Evolutionary conservation across 2,888 invertebrate species (phyloP), one percentile per base, ranked within the genome.

Genomic region (Villa cingulata): DNA sequence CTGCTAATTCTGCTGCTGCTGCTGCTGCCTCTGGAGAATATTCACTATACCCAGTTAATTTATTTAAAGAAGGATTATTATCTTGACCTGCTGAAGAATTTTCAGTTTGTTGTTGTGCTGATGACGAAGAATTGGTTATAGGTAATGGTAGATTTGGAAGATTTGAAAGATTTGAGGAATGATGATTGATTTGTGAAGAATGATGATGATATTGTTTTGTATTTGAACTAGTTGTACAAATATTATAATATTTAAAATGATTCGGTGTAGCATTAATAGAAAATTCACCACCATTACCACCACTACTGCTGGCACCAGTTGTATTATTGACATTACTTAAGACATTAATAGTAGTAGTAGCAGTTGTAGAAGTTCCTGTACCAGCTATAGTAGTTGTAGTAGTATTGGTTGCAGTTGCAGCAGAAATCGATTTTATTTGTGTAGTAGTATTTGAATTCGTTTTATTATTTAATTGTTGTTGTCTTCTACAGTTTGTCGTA

Each of bases 401-500:
- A 16, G n/a, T 16, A 36, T 36, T 14, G 5, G 14, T 6, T 7
- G 2, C 9, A 15, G 45, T n/a, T 20, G 50, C 29, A 36, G 7
- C 16, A 16, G 36, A 46, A 43, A 6, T 23, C 23, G 23, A 6
- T 23, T 4, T 23, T 23, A 23, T 23, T 23, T 4, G 4, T 23
- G 6, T 32, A 12, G 29, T 29, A 9, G 29, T 12, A 32, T 12
- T 32, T 12, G 12, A 32, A 23, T 32, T 32, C 12, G 29, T 32
- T 32, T 4, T 32, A 12, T 32, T 32, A 12, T 3, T 3, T 12
- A 12, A 14, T 12, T 12, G 6, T 32, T 32, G 20, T 34, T 41
- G 36, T 23, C 42, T 44, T 44, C 40, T 45, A 40, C n/a, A 19
- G 41, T 23, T 41, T 46, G n/a, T 41, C 46, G n/a, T 37, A 36